phyloP scores from a whole-genome alignment of 2,888 invertebrate species.

The Leptothorax acervorum region DNA sequence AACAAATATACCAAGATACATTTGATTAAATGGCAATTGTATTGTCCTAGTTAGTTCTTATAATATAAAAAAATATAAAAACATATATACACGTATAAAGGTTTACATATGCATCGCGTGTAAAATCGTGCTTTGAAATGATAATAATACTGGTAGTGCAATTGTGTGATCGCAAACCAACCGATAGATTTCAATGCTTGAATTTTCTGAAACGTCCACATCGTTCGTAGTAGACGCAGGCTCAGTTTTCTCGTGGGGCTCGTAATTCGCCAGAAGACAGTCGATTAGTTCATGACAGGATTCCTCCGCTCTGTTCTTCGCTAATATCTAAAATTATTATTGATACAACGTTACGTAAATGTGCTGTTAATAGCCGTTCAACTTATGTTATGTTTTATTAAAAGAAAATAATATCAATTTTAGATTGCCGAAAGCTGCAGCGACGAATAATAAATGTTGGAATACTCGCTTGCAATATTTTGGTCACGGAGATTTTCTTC shows the following conservation, averaged over 20 bases:
- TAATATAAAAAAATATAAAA: neutral
- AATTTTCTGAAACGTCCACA: slow-evolving; percentile 87
- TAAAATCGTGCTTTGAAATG: neutral
- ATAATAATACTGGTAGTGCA: neutral
- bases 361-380: neutral
- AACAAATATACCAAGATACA: slow-evolving; percentile 28
- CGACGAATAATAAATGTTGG: neutral
- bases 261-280: slow-evolving; percentile 89
- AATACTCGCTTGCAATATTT: slow-evolving; percentile 89
- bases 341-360: neutral
- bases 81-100: neutral
- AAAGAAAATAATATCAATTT: neutral
- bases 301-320: slow-evolving; percentile 90
- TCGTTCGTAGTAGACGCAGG: slow-evolving; percentile 84
- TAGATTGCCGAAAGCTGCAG: neutral
- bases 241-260: slow-evolving; percentile 87
- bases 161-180: slow-evolving; percentile 79
- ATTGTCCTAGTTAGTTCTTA: neutral
- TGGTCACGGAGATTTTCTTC: slow-evolving; percentile 90
- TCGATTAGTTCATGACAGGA: slow-evolving; percentile 91
- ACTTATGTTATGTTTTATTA: neutral
- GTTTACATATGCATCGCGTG: slow-evolving; percentile 12
- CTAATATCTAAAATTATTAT: slow-evolving; percentile 86
- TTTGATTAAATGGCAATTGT: slow-evolving; percentile 12
- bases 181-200: slow-evolving; percentile 91